phyloP scores from a whole-genome alignment of 2,888 invertebrate genomes.

The Cetonia aurata region DNA sequence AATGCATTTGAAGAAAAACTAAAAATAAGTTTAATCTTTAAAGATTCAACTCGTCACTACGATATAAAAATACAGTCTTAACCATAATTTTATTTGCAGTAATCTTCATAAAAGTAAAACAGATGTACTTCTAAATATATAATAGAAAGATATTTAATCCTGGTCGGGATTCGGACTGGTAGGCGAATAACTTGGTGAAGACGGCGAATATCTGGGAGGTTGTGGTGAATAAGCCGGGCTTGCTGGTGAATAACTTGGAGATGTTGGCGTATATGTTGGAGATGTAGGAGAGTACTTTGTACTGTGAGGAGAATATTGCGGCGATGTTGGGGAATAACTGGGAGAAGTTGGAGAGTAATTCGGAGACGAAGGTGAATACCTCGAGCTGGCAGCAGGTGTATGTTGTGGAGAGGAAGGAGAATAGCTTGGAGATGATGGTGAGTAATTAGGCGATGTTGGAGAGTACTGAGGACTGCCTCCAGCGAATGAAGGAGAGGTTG shows the following conservation, averaged over 20 bases:
- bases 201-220: slow-evolving; percentile 82
- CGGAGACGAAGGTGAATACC: slow-evolving; percentile 78
- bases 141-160: slow-evolving; percentile 48
- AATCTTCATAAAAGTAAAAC: slow-evolving; percentile 23
- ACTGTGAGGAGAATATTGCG: slow-evolving; percentile 83
- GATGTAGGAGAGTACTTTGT: slow-evolving; percentile 87
- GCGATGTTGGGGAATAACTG: slow-evolving; percentile 82
- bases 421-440: slow-evolving; percentile 84
- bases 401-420: slow-evolving; percentile 84
- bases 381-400: slow-evolving; percentile 78
- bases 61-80: slow-evolving; percentile 40
- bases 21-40: slow-evolving; percentile 4
- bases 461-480: slow-evolving; percentile 87
- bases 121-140: slow-evolving; percentile 19
- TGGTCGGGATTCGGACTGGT: slow-evolving; percentile 74
- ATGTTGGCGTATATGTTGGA: slow-evolving; percentile 84
- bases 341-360: slow-evolving; percentile 81
- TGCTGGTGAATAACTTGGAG: slow-evolving; percentile 83
- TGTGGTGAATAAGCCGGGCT: slow-evolving; percentile 85
- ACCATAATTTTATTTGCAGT: slow-evolving; percentile 17
- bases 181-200: slow-evolving; percentile 79
- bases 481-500: slow-evolving; percentile 83
- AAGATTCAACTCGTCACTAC: slow-evolving; percentile 20
- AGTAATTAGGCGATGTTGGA: slow-evolving; percentile 88
- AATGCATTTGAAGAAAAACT: slow-evolving; percentile 14